These are phyloP conservation scores for Ypsolopha sequella DNA, from an alignment of 2,888 invertebrate species.

Conservation along the genomic window DNA sequence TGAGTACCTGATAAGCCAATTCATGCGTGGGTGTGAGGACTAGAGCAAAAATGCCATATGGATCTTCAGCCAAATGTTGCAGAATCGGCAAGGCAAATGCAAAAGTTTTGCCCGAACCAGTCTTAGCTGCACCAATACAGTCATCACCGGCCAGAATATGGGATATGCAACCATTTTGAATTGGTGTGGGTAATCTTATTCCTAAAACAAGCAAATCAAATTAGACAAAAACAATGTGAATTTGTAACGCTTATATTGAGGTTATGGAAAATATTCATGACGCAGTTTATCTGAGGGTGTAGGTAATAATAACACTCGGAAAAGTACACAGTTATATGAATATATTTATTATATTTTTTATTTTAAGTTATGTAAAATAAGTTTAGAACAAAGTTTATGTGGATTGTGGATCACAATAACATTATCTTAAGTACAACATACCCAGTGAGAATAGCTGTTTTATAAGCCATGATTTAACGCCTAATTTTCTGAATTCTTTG, in stretches of 20 bases:
- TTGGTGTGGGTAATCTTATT: constrained; percentile 82
- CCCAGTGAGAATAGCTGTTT: constrained; percentile 79
- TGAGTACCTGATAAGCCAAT: constrained; percentile 82
- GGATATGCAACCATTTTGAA: constrained; percentile 86
- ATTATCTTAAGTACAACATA: constrained; percentile 35
- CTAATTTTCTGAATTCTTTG: constrained; percentile 71
- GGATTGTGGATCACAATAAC: not conserved
- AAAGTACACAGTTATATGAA: not conserved
- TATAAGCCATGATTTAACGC: constrained; percentile 80
- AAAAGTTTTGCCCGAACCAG: constrained; percentile 98
- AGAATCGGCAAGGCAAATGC: constrained; percentile 97
- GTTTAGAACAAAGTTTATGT: not conserved
- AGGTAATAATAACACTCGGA: not conserved
- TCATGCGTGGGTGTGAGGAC: constrained; percentile 96
- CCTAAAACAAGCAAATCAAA: constrained; percentile 58
- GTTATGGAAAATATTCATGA: not conserved
- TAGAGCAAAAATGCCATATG: constrained; percentile 95
- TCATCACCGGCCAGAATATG: constrained; percentile 83
- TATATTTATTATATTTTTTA: not conserved
- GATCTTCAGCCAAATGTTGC: constrained; percentile 92
- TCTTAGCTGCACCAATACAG: constrained; percentile 97
- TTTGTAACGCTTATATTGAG: not conserved
- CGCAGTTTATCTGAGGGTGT: not conserved
- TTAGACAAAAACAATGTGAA: not conserved
- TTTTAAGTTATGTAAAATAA: not conserved